These are phyloP conservation scores for Thaleichthys pacificus DNA, from an alignment of 2,797 vertebrate genomes.

Conservation along the genomic window DNA sequence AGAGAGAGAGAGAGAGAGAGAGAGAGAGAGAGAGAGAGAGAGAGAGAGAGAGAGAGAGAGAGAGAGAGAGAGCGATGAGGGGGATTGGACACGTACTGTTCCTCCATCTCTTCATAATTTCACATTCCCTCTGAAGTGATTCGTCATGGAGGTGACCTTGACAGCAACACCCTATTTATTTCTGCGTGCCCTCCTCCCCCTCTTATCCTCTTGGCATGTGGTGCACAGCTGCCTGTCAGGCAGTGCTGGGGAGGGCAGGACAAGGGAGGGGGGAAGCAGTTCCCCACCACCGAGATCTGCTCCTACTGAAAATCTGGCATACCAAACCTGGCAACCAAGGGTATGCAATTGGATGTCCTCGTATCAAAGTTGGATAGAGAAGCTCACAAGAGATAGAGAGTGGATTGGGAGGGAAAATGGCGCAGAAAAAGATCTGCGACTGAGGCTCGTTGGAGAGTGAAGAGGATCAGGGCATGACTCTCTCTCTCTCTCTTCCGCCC, in stretches of 20 bases:
- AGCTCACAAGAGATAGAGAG: too few species aligned
- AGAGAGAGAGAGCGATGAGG: neutral
- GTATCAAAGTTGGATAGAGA: too few species aligned
- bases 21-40: neutral
- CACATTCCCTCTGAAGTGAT: neutral
- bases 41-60: neutral
- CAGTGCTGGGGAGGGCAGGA: neutral
- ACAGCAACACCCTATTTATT: neutral
- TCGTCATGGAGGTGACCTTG: constrained; percentile 11
- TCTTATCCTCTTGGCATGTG: neutral
- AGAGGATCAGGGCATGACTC: neutral
- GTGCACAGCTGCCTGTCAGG: neutral
- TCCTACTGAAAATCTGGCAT: too few species aligned
- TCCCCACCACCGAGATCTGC: too few species aligned
- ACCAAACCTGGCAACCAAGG: too few species aligned
- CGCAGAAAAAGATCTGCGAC: too few species aligned
- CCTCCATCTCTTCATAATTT: neutral
- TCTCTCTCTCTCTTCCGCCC: too few species aligned
- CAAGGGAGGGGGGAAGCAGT: too few species aligned
- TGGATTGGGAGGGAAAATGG: too few species aligned
- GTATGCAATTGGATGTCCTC: too few species aligned
- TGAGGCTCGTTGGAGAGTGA: neutral
- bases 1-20: neutral
- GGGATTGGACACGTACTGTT: neutral
- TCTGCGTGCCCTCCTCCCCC: neutral